Percentiles rank a stretch among this genome's conserved stretches.
Evolutionary conservation across 2,888 invertebrate genomes (phyloP).

Genomic region (Eilema depressum): DNA sequence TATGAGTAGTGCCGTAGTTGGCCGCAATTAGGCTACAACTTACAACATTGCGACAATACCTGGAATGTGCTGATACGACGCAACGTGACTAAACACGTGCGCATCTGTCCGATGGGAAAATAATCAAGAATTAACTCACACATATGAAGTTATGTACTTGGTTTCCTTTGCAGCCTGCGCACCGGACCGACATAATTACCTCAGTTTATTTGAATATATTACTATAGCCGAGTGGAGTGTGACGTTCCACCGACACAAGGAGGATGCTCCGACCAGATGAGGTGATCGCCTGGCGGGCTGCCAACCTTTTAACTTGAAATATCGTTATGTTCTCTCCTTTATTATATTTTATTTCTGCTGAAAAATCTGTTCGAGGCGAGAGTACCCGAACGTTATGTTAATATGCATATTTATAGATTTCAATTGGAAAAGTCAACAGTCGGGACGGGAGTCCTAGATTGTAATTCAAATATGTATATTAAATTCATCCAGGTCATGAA

Average conservation of each 20-base stretch:
- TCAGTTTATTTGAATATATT: not conserved
- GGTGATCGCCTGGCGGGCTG: not conserved
- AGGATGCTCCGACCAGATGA: not conserved
- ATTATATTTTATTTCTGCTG: not conserved
- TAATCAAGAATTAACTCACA: no score
- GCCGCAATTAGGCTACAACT: no score
- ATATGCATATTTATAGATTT: slow-evolving; percentile 3
- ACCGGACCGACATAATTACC: not conserved
- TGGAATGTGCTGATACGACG: no score
- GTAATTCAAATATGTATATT: slow-evolving; percentile 4
- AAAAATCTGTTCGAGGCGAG: not conserved
- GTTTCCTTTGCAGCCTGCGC: no score
- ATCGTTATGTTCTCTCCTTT: not conserved
- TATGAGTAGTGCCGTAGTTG: no score
- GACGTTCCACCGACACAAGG: not conserved
- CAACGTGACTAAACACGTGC: no score
- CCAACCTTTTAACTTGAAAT: slow-evolving; percentile 4
- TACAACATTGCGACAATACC: no score
- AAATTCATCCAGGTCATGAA: not conserved
- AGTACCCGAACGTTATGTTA: not conserved
- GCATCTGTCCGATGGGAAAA: no score
- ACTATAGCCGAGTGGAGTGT: not conserved
- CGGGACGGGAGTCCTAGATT: no score
- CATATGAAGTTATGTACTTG: no score
- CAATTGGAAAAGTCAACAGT: not conserved